Base-by-base conservation (phyloP, 2,797 vertebrate genomes). In the Ptychadena robeensis region DNA sequence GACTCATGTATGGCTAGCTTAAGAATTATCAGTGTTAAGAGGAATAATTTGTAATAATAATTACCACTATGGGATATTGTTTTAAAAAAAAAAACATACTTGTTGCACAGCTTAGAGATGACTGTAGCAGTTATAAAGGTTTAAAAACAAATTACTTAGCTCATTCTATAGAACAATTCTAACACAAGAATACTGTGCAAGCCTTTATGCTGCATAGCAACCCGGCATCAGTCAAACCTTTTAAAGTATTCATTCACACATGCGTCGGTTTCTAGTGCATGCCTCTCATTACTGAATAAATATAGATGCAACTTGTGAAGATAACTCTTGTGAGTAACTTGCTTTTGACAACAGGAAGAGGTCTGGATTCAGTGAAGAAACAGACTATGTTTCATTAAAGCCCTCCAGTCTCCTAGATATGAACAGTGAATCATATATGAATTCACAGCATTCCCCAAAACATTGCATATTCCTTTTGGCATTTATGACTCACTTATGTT, bases 341-440 rank as follows among this genome's bases (percentile, higher is more conserved):
- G 32, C 27, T 77, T 71, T 25, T 38, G 27, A 32, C 73, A 59
- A 38, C 44, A 57, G 64, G 63, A 25, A 38, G 86, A 85, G 14
- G 75, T 78, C 75, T 67, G 64, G 25, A 48, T 12, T 77, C 15
- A 40, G 34, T 37, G 27, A 10, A 38, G 48, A 4, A 25, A 75
- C 14, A 66, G 44, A n/a, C 38, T 9, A 38, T 38, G 44, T 53
- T 11, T 27, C 70, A 30, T 32, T 48, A 22, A 6, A 28, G 27
- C 8, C 73, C 59, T 40, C 61, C 61, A 30, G 18, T 28, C 30
- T 44, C 69, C 30, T n/a, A 9, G 61, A 77, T 66, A 31, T 18
- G 4, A 66, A 32, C 61, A 76, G 64, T 22, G 11, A 30, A 68
- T 30, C 18, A 8, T 40, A 44, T 27, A 48, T 9, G 27, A 12